Percentiles rank a stretch among this genome's conserved stretches.
phyloP scores from a whole-genome alignment of 2,888 invertebrate genomes.

The Ephialtes manifestator region DNA sequence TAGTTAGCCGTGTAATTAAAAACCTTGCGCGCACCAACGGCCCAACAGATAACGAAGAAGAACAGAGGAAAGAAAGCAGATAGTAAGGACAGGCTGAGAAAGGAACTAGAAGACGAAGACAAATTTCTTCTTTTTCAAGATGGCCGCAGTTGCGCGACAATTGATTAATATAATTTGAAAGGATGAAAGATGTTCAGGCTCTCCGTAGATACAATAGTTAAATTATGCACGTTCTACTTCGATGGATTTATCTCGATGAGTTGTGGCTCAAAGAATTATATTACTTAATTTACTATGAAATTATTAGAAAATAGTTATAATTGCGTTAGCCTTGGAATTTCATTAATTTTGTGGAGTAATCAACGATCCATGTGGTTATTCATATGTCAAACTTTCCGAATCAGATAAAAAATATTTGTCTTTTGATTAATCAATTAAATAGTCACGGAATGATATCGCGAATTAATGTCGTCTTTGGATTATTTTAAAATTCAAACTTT shows the following conservation, averaged over 20 bases:
- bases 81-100: slow-evolving; percentile 51
- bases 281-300: too few species aligned
- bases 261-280: too few species aligned
- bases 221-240: too few species aligned
- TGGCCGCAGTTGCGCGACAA: slow-evolving; percentile 31
- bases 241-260: too few species aligned
- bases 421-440: too few species aligned
- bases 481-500: too few species aligned
- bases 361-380: neutral
- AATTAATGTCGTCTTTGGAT: too few species aligned
- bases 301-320: neutral
- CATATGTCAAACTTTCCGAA: neutral
- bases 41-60: slow-evolving; percentile 82
- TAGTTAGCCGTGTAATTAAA: slow-evolving; percentile 84
- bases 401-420: too few species aligned
- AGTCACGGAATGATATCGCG: too few species aligned
- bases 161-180: slow-evolving; percentile 16
- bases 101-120: slow-evolving; percentile 44
- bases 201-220: neutral
- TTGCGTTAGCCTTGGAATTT: neutral
- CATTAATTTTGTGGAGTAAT: neutral
- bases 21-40: slow-evolving; percentile 80
- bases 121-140: slow-evolving; percentile 9
- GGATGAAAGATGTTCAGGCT: neutral
- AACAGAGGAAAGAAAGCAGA: slow-evolving; percentile 72